Base-by-base conservation (phyloP, 1,140 invertebrate species). In the Drosophila repletoides region DNA sequence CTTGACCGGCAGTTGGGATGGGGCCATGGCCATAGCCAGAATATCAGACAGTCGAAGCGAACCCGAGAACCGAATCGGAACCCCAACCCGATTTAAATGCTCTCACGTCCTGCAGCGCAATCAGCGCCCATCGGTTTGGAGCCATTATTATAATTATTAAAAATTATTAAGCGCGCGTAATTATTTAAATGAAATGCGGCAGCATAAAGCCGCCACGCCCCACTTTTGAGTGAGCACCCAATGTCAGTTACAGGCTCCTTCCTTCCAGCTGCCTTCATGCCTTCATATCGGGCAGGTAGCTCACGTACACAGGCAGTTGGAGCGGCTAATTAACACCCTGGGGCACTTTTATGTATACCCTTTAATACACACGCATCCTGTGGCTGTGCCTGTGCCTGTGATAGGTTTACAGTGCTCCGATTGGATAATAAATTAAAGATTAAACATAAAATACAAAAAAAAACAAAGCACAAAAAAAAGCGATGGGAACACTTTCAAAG, bases 71-170 rank as follows among this genome's bases (percentile, higher is more conserved):
- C 22, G 1, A 46, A 24, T 10, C 28, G 6, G 24, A 29, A 36
- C 24, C 24, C 38, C 63, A 24, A 53, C 60, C 56, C 61, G 56
- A 56, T 46, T 75, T 75, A 72, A 84, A 79, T 80, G 75, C 64
- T 66, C 65, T 80, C 81, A 86, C 80, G 80, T 86, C 66, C 43
- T 34, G 49, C 26, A 43, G 55, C 36, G 59, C 67, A 84, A 84
- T 86, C 76, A 80, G 80, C 80, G 75, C 59, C 79, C 75, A 80
- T 80, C 72, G 34, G 46, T 61, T 46, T 56, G n/a, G n/a, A 45
- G 29, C 72, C 45, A 86, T 87, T 87, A 86, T 86, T 87, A 87
- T 87, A 87, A 86, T 86, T 86, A 87, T 80, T 81, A 86, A 87
- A 86, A 86, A 86, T 86, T 86, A 86, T 86, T 86, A 86, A 86